Conservation (phyloP, 2,113 vertebrate species). For the Nesoenas mayeri region DNA sequence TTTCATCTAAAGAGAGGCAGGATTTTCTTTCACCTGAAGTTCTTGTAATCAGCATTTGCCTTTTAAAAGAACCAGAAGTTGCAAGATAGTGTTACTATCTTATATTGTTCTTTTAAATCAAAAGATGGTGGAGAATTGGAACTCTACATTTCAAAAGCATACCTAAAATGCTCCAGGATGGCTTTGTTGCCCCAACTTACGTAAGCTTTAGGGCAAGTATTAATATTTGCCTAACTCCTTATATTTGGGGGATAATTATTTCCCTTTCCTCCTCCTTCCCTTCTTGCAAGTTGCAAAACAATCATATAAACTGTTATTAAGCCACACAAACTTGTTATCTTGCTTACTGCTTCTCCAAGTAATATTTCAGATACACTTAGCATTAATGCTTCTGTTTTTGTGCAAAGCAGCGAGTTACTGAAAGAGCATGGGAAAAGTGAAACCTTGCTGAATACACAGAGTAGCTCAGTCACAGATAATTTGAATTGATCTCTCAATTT, state of each 20-base stretch:
- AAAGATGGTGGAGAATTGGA: not conserved
- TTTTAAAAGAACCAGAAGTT: not conserved
- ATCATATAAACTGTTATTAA: not conserved
- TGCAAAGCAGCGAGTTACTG: not conserved
- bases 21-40: not conserved
- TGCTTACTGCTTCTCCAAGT: not conserved
- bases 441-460: not conserved
- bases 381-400: not conserved
- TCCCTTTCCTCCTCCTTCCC: not conserved
- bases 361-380: not conserved
- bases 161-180: not conserved
- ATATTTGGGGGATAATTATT: not conserved
- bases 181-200: not conserved
- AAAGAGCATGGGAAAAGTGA: conserved; percentile 21
- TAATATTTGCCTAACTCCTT: not conserved
- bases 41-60: not conserved
- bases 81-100: not conserved
- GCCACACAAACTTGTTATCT: not conserved
- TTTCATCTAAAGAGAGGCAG: not conserved
- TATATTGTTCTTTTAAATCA: not conserved
- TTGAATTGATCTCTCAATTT: conserved; percentile 6
- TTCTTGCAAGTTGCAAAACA: not conserved
- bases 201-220: not conserved
- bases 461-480: not conserved
- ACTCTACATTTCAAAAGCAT: not conserved